Conservation (phyloP, 64 coral and sea anemone species). For the Dendrophyllia cribrosa region DNA sequence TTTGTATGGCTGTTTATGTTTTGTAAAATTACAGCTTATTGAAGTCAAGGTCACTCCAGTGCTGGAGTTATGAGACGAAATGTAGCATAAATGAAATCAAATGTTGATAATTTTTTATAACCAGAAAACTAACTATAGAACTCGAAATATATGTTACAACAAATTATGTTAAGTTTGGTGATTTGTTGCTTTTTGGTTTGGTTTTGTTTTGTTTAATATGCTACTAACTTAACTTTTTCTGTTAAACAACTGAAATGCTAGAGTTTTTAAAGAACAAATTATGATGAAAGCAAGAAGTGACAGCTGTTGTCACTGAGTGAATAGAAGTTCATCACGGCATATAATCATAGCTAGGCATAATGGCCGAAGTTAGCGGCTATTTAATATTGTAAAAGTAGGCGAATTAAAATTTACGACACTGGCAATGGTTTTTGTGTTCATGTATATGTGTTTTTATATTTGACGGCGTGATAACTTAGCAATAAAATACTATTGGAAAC, state of each 20-base stretch:
- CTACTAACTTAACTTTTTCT: neutral
- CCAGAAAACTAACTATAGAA: neutral
- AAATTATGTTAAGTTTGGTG: neutral
- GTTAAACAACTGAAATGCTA: neutral
- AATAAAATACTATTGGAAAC: no score
- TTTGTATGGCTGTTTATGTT: neutral
- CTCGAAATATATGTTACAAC: neutral
- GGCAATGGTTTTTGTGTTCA: no score
- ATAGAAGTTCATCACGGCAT: no score
- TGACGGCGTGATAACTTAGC: no score
- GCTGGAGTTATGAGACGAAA: no score
- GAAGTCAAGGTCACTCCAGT: no score
- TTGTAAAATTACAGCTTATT: slow-evolving; percentile 5
- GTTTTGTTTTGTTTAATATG: neutral
- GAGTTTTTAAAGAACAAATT: neutral
- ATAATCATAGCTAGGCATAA: neutral
- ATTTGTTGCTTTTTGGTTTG: neutral
- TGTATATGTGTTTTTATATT: no score
- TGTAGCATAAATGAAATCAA: neutral
- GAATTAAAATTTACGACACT: no score
- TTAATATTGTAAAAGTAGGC: no score
- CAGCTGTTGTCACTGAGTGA: no score
- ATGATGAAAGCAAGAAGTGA: neutral
- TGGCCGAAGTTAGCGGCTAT: no score
- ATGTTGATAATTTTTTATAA: neutral